Evolutionary conservation across 2,113 vertebrate species (phyloP).

Genomic region (Dryoscopus gambensis): DNA sequence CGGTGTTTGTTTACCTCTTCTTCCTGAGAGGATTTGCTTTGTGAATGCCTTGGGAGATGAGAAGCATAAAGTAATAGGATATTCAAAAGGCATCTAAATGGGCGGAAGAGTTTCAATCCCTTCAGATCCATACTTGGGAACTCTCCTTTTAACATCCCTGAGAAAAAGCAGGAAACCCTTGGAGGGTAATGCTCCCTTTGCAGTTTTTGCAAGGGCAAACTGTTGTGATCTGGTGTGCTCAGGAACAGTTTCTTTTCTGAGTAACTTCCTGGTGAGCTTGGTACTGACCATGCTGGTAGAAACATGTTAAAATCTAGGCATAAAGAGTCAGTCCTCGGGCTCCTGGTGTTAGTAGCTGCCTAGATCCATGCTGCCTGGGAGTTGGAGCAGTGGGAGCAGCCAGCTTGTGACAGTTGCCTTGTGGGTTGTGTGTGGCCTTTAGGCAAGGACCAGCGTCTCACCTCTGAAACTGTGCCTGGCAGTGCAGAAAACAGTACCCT

Average conservation of each 20-base stretch:
- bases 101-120: not conserved
- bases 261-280: not conserved
- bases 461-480: not conserved
- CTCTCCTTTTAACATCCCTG: not conserved
- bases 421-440: not conserved
- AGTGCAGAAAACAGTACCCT: not conserved
- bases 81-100: not conserved
- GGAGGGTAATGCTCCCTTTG: not conserved
- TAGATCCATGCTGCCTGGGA: not conserved
- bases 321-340: rapidly evolving
- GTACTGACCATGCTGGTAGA: not conserved
- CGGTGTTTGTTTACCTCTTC: not conserved
- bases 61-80: not conserved
- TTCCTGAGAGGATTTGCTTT: not conserved
- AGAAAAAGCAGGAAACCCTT: not conserved
- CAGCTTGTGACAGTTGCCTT: not conserved
- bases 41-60: not conserved
- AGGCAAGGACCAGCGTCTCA: not conserved
- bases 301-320: not conserved
- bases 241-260: not conserved
- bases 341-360: not conserved
- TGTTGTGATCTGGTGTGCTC: not conserved
- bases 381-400: not conserved
- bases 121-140: not conserved
- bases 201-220: not conserved